Base-by-base conservation (phyloP, 2,888 invertebrate species). In the Eristalis intricaria region DNA sequence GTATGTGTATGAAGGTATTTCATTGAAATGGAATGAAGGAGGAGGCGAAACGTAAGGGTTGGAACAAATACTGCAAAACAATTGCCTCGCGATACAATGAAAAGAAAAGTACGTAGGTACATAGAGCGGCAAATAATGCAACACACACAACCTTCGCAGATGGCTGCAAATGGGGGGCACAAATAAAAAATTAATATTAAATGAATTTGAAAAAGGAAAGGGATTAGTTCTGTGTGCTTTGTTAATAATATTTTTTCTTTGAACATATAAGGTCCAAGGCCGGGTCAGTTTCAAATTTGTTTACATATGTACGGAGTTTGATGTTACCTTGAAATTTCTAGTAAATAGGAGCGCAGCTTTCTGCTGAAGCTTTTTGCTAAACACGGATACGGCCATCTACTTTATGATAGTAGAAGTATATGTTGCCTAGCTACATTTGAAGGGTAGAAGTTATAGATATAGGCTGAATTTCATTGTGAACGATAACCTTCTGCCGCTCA, bases 31-130 rank as follows among this genome's bases (percentile, higher is more conserved):
- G 13, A 23, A 38, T 40, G 29, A 66, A 32, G n/a, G 22, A 26
- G 56, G 22, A 5, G 13, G 5, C n/a, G 29, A 76, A 63, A 5
- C 73, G 50, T 63, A 43, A 38, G 66, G 38, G 65, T 83, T 63
- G 19, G 15, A 63, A 60, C 65, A 78, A 78, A 75, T 82, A 78
- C 50, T 78, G 61, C 63, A 83, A 19, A 71, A 75, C 78, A 82
- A 82, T 86, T 19, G 82, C 66, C 69, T 74, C 70, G 40, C 74
- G 78, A 82, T 74, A 82, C 74, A 86, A 83, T 87, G 83, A 83
- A 87, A 87, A 71, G 60, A 68, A 79, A 76, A 71, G 78, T 86
- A 32, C 32, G 5, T 32, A 8, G 1, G 5, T 7, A 32, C 7
- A 32, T 32, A 61, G 58, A 79, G 66, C 66, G 50, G 26, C 66